Percentiles rank a stretch among this genome's conserved stretches.
Evolutionary conservation across 1,140 invertebrate species (phyloP).

Genomic region (Pachyrhynchus sulphureomaculatus): DNA sequence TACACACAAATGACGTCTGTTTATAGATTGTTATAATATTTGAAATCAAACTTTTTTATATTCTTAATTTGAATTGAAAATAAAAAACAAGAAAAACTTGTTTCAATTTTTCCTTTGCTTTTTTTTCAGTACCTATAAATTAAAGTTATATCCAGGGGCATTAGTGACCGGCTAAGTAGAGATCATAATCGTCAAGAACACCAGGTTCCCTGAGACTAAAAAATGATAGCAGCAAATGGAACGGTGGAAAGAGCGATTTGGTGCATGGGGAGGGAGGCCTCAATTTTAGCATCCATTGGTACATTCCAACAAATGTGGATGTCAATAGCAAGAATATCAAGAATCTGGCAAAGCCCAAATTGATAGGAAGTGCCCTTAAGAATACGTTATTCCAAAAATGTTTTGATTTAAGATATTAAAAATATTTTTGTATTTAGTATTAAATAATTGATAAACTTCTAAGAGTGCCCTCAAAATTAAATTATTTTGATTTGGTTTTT

Average conservation of each 20-base stretch:
- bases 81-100: too few species aligned
- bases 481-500: too few species aligned
- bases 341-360: slow-evolving; percentile 90
- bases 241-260: slow-evolving; percentile 86
- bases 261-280: slow-evolving; percentile 97
- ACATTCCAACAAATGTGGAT: slow-evolving; percentile 99
- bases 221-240: slow-evolving; percentile 82
- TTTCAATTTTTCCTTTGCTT: too few species aligned
- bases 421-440: too few species aligned
- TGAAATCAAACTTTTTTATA: too few species aligned
- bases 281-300: slow-evolving; percentile 91
- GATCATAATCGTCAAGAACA: slow-evolving; percentile 85
- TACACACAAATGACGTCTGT: too few species aligned
- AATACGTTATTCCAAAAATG: background rate
- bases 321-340: slow-evolving; percentile 94
- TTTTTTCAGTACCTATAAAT: too few species aligned
- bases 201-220: slow-evolving; percentile 86
- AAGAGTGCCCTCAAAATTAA: too few species aligned
- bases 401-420: slow-evolving; percentile 37
- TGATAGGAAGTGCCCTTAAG: slow-evolving; percentile 87
- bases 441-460: too few species aligned
- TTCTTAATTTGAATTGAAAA: too few species aligned
- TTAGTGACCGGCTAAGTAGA: slow-evolving; percentile 81
- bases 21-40: too few species aligned
- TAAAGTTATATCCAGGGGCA: too few species aligned